Evolutionary conservation across 2,797 vertebrate genomes (phyloP).

Genomic region (Arctocebus calabarensis): DNA sequence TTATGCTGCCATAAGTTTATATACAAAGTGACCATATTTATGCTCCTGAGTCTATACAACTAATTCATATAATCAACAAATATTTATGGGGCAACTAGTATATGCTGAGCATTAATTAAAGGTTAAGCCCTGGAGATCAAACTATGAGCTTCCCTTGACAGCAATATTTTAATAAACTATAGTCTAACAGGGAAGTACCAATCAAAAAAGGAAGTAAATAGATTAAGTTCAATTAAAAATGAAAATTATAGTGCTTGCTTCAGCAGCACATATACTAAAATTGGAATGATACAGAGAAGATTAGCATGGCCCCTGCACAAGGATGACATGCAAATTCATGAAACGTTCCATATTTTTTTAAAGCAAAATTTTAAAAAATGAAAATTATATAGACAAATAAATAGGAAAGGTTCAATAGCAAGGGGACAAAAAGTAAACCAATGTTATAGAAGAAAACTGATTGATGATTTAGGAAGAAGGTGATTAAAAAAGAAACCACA

Average conservation of each 20-base stretch:
- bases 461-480: neutral
- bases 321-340: too few species aligned
- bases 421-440: neutral
- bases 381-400: neutral
- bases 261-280: too few species aligned
- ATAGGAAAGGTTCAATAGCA: neutral
- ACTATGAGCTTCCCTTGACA: neutral
- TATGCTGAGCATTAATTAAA: neutral
- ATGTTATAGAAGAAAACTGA: neutral
- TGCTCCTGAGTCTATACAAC: neutral
- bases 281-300: too few species aligned
- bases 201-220: neutral
- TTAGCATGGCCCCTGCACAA: too few species aligned
- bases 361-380: neutral
- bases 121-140: neutral
- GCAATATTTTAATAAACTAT: neutral
- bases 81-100: neutral
- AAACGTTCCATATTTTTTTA: too few species aligned
- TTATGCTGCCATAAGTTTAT: neutral
- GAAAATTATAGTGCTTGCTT: neutral
- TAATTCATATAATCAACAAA: conserved; percentile 12
- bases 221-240: conserved; percentile 4
- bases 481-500: neutral
- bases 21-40: neutral
- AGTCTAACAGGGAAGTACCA: neutral